Conservation (phyloP, 2,113 vertebrate species). For the Acanthisitta chloris region DNA sequence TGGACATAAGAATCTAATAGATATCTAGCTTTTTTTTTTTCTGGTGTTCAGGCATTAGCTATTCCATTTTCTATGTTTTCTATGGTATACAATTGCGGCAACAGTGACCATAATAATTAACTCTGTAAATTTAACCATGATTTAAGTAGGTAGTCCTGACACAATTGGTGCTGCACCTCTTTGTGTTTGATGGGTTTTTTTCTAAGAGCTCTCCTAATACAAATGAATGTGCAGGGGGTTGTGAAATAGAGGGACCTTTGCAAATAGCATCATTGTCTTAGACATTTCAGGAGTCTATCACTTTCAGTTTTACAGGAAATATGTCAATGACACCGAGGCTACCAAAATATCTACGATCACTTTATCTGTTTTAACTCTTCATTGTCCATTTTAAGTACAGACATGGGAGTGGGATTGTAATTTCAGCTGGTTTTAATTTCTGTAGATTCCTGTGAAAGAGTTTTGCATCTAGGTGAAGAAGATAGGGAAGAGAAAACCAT, state of each 20-base stretch:
- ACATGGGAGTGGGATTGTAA: not conserved
- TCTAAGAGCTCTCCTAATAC: not conserved
- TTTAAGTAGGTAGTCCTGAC: not conserved
- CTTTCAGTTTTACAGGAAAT: not conserved
- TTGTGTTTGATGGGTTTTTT: not conserved
- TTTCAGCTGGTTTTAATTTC: not conserved
- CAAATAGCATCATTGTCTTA: not conserved
- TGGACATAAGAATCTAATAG: not conserved
- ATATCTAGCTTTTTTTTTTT: not conserved
- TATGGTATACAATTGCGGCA: not conserved
- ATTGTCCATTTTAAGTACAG: not conserved
- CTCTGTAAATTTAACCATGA: not conserved
- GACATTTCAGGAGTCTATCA: not conserved
- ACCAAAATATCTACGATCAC: not conserved
- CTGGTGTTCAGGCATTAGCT: not conserved
- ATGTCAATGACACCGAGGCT: accelerated
- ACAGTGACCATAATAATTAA: not conserved
- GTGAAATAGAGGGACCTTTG: not conserved
- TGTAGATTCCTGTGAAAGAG: not conserved
- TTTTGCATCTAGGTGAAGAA: not conserved
- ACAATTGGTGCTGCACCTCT: not conserved
- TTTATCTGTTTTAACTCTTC: not conserved
- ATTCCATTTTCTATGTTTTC: not conserved
- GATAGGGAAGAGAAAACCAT: not conserved
- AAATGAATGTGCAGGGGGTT: accelerated